A percentile compares a stretch with the other conserved stretches of the same genome.
Conservation (phyloP, 2,888 invertebrate species). For the Hydrotaea diabolus region DNA sequence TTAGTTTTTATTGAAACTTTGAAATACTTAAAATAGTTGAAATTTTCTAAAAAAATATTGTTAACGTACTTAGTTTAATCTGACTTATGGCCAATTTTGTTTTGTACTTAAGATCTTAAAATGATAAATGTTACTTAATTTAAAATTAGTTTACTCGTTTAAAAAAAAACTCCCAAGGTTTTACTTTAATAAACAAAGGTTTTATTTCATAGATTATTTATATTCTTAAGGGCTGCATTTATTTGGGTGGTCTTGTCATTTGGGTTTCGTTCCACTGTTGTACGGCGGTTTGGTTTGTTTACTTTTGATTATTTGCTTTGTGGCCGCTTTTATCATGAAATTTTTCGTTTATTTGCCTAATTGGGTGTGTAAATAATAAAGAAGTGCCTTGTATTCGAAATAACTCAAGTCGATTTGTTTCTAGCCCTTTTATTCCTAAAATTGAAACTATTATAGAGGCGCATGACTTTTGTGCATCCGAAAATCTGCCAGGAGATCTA, state of each 20-base stretch:
- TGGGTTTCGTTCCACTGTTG: neutral
- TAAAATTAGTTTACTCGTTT: neutral
- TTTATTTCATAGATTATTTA: neutral
- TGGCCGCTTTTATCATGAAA: neutral
- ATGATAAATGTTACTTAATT: conserved; percentile 42
- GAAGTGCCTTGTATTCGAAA: neutral
- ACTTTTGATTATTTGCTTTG: neutral
- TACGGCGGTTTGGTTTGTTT: neutral
- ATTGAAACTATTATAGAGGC: neutral
- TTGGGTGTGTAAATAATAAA: neutral
- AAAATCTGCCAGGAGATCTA: too few species aligned
- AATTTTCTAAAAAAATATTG: neutral
- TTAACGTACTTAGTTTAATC: too few species aligned
- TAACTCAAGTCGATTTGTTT: neutral
- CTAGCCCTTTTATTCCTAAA: neutral
- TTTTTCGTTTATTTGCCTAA: conserved; percentile 1
- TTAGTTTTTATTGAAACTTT: conserved; percentile 45
- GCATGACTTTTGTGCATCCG: too few species aligned
- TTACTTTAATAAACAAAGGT: neutral
- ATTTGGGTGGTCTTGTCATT: neutral
- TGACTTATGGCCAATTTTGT: conserved; percentile 1
- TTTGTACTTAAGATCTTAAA: conserved; percentile 1
- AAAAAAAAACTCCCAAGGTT: neutral
- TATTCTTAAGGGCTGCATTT: too few species aligned
- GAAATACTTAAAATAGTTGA: neutral